Conservation (phyloP, 2,797 vertebrate genomes). For the Petrocephalus schoutedeni region DNA sequence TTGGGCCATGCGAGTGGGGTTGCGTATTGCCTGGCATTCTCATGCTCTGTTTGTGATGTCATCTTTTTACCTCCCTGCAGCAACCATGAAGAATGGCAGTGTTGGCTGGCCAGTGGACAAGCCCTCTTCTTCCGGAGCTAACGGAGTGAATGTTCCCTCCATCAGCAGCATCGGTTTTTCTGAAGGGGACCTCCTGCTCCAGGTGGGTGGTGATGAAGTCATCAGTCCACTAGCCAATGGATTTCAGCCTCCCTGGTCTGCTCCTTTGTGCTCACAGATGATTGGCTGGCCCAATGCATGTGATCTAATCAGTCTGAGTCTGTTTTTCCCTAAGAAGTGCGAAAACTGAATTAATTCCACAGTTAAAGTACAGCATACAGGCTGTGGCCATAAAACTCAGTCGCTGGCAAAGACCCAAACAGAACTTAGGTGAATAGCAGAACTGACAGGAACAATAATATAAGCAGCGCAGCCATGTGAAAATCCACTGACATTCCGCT, state of each 20-base stretch:
- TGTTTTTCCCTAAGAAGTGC: neutral
- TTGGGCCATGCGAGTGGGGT: neutral
- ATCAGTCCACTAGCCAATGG: neutral
- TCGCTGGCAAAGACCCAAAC: neutral
- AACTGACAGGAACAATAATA: neutral
- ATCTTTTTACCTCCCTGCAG: neutral
- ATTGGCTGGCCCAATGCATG: neutral
- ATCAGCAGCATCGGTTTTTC: slow-evolving; percentile 36
- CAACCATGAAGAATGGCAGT: neutral
- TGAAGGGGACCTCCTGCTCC: slow-evolving; percentile 64
- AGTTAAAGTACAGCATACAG: neutral
- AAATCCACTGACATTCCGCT: neutral
- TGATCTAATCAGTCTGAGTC: neutral
- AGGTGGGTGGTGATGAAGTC: slow-evolving; percentile 34
- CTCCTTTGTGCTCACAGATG: neutral
- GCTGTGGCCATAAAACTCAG: neutral
- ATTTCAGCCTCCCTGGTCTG: neutral
- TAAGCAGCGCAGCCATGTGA: neutral
- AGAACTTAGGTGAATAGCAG: neutral
- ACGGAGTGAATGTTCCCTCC: slow-evolving; percentile 34
- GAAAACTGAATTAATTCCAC: neutral
- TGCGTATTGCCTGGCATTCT: neutral
- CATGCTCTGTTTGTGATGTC: neutral
- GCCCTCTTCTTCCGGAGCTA: slow-evolving; percentile 18
- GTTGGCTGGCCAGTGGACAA: neutral